A percentile compares a stretch with the other conserved stretches of the same genome.
These are phyloP conservation scores for Reinhardtius hippoglossoides DNA, from an alignment of 2,113 vertebrate genomes.

Conservation along the genomic window DNA sequence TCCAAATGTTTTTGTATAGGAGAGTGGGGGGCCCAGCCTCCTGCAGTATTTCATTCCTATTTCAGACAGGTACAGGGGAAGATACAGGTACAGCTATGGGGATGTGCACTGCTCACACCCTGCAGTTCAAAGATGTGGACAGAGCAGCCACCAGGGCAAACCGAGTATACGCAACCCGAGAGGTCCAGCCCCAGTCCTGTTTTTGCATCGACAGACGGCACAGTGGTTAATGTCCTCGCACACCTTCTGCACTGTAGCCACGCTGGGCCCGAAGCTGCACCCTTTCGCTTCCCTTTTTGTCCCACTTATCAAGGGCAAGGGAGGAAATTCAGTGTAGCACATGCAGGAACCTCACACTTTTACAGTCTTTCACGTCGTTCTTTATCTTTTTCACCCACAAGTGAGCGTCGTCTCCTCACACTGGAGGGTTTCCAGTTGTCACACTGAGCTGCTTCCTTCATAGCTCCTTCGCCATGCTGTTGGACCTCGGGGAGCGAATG, in stretches of 20 bases:
- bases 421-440: slow-evolving; percentile 68
- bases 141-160: background rate
- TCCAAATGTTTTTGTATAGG: slow-evolving; percentile 65
- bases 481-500: slow-evolving; percentile 55
- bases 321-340: slow-evolving; percentile 5
- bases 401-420: background rate
- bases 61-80: slow-evolving; percentile 58
- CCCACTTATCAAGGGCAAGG: slow-evolving; percentile 23
- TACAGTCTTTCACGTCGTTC: background rate
- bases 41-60: slow-evolving; percentile 63
- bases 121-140: slow-evolving; percentile 12
- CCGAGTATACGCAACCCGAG: slow-evolving; percentile 8
- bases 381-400: slow-evolving; percentile 4
- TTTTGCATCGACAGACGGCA: slow-evolving; percentile 10
- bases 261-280: slow-evolving; percentile 6
- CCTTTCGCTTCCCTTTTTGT: slow-evolving; percentile 10
- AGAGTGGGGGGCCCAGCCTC: slow-evolving; percentile 42
- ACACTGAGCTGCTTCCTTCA: slow-evolving; percentile 68
- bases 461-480: slow-evolving; percentile 50
- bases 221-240: slow-evolving; percentile 6
- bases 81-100: background rate
- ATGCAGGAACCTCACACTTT: background rate
- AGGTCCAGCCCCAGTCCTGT: background rate
- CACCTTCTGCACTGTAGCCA: slow-evolving; percentile 15
- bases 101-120: slow-evolving; percentile 13